Percentiles rank a stretch among this genome's conserved stretches.
These are phyloP conservation scores for Microplitis deprimator DNA, from an alignment of 2,888 invertebrate species.

Conservation along the genomic window DNA sequence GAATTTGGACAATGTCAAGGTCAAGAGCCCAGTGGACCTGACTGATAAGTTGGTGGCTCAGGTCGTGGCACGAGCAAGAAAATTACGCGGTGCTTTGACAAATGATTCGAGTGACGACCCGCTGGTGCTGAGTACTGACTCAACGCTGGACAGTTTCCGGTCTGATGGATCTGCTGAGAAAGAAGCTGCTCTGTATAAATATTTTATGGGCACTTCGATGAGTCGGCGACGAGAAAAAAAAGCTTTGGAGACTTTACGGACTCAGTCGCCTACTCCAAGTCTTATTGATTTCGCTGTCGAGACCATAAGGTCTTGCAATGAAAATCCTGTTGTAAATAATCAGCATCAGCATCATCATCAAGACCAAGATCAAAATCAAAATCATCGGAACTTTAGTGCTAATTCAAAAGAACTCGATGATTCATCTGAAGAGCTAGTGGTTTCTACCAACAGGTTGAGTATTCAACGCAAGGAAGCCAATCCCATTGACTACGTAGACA, in stretches of 20 bases:
- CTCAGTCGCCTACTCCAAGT: constrained; percentile 68
- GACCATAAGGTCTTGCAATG: constrained; percentile 48
- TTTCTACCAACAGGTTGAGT: constrained; percentile 7
- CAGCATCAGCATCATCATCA: constrained; percentile 5
- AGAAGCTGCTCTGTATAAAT: constrained; percentile 57
- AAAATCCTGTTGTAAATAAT: constrained; percentile 15
- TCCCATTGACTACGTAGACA: constrained; percentile 66
- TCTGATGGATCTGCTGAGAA: constrained; percentile 47
- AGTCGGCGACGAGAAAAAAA: constrained; percentile 66
- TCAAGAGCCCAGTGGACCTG: constrained; percentile 53
- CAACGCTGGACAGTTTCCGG: constrained; percentile 49
- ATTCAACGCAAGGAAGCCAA: constrained; percentile 47
- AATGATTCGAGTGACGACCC: constrained; percentile 57
- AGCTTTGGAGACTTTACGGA: constrained; percentile 69
- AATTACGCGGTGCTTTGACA: constrained; percentile 61
- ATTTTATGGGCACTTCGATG: constrained; percentile 69
- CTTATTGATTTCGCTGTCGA: constrained; percentile 57
- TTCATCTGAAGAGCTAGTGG: constrained; percentile 28
- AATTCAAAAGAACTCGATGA: background rate
- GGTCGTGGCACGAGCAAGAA: constrained; percentile 61
- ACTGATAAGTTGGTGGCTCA: constrained; percentile 63
- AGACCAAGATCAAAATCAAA: background rate
- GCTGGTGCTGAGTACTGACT: constrained; percentile 53
- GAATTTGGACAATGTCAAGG: constrained; percentile 45
- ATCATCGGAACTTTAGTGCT: background rate